Evolutionary conservation across 2,113 vertebrate genomes (phyloP), one percentile per base, ranked within the genome.

Genomic region (Xiphophorus hellerii): DNA sequence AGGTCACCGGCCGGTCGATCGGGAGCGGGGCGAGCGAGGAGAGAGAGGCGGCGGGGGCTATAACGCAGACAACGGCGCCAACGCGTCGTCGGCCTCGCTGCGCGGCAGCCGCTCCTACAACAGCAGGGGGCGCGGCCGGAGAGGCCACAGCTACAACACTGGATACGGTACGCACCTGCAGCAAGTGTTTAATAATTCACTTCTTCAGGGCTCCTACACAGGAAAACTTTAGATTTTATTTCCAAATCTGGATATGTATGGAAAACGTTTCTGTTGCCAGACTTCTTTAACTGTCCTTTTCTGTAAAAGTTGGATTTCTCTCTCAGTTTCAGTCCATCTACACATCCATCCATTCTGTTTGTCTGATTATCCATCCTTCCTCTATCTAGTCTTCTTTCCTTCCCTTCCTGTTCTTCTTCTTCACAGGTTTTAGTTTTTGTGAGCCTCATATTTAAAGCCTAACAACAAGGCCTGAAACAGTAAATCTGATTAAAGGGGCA

Each of bases 71-170:
- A 96, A 96, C 89, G 94, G 93, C 84, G 94, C 92, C 62, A 75
- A 82, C 11, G 93, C 95, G 35, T 93, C 96, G 77, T 95, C 97
- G 1, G 75, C 92, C 83, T 94, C 97, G 20, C 87, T 95, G 66
- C 97, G 97, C 62, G 94, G 90, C 77, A 96, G 95, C 85, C 94
- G 98, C 65, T 98, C 97, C 80, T 99, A 99, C 93, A 96, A 96
- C 3, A 94, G 96, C 69, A 94, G 97, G 78, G 98, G 98, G 9
- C 96, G 98, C 72, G 97, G 97, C 66, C 96, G 98, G 82, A 93
- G 96, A 79, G 97, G 96, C 71, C 95, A 96, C 81, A 96, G 94
- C 93, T 97, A 99, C 92, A 97, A 94, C 1, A 96, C 96, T 84
- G 96, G 97, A 89, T 98, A 98, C 28, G 97, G 98, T 99, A 92